Evolutionary conservation across 2,797 vertebrate genomes (phyloP), one percentile per base, ranked within the genome.

Genomic region (Propithecus perrieri): DNA sequence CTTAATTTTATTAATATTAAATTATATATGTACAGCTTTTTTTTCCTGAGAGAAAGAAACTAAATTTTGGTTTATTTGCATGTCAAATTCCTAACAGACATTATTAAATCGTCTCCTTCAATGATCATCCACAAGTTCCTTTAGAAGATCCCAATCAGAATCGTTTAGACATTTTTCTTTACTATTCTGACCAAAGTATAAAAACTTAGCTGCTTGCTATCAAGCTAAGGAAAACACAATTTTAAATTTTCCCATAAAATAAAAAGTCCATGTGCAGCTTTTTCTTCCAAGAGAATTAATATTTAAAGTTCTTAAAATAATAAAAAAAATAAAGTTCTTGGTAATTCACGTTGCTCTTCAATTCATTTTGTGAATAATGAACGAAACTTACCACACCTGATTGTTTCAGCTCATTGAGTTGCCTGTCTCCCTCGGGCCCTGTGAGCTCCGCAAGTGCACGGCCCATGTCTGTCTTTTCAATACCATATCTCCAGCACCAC

Each of bases 361-460:
- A 46, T 87, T 86, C 88, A 38, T 88, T 91, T 91, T 90, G 89
- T 65, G 41, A 67, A 20, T 65, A 90, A 88, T 43, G n/a, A 91
- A 78, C 17, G 92, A 69, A 79, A 14, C 28, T 63, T 55, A 69
- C 2, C 38, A 75, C 0, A 11, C 20, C 14, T 41, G 28, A 38
- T 41, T 69, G 41, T 78, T 83, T 86, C 46, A 91, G n/a, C 14
- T 92, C 87, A 43, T 4, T 53, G 22, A 57, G 10, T 89, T 57
- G 4, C 43, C 41, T 9, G 6, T 55, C 33, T 91, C 20, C 30
- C 4, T 24, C 35, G 43, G 80, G 26, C 5, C 5, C 72, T 53
- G 11, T 22, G 78, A 74, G 15, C 3, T 90, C 38, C 4, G 5
- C 0, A 30, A 46, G 12, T 50, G 30, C 26, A 90, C 24, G 4